These are phyloP conservation scores for Pomatostomus ruficeps DNA, from an alignment of 2,113 vertebrate genomes.

Conservation along the genomic window DNA sequence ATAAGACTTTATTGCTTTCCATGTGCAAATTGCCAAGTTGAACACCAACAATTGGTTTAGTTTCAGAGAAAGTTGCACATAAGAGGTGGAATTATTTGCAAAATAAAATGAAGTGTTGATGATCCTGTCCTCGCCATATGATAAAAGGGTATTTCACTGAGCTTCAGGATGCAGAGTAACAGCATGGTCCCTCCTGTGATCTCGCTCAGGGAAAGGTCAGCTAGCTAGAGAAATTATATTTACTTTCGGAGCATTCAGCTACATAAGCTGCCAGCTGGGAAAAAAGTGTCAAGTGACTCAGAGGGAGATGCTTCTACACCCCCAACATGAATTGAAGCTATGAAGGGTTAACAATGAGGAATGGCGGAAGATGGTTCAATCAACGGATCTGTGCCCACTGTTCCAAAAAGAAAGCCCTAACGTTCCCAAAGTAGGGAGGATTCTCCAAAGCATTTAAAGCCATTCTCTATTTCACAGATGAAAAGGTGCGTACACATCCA, in stretches of 20 bases:
- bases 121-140: background rate
- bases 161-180: background rate
- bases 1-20: background rate
- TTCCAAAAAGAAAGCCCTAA: slow-evolving; percentile 23
- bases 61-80: background rate
- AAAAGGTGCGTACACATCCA: background rate
- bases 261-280: slow-evolving; percentile 6
- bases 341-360: slow-evolving; percentile 33
- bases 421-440: slow-evolving; percentile 29
- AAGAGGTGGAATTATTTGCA: background rate
- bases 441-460: slow-evolving; percentile 36
- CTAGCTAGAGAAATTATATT: slow-evolving; percentile 12
- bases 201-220: background rate
- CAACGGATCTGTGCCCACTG: background rate
- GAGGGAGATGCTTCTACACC: background rate
- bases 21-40: background rate
- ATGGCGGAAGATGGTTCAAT: slow-evolving; percentile 18
- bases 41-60: background rate
- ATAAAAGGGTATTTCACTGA: background rate
- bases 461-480: slow-evolving; percentile 12
- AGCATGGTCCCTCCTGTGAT: slow-evolving; percentile 17
- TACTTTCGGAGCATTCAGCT: slow-evolving; percentile 36
- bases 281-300: slow-evolving; percentile 5
- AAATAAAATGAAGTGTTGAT: background rate
- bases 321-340: background rate